Percentiles rank a stretch among this genome's conserved stretches.
phyloP scores from a whole-genome alignment of 1,140 invertebrate genomes.

The Aphidius gifuensis region DNA sequence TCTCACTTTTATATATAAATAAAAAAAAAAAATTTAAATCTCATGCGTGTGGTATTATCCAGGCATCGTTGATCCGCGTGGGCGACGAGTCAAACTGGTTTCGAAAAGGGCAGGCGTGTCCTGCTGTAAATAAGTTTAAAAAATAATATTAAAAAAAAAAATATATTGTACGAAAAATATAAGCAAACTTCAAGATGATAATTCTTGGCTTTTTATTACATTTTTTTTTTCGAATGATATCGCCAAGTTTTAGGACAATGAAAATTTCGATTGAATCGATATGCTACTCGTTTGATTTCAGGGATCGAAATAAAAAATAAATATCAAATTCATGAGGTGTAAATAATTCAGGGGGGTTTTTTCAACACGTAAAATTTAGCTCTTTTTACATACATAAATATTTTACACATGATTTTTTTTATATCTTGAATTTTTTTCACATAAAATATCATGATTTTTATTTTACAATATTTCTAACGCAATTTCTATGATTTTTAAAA shows the following conservation, averaged over 20 bases:
- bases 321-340: constrained; percentile 28
- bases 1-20: constrained; percentile 9
- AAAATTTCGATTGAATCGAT: too few species aligned
- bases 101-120: constrained; percentile 19
- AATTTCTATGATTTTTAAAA: neutral
- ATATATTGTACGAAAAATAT: too few species aligned
- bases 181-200: too few species aligned
- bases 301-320: constrained; percentile 14
- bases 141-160: too few species aligned
- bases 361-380: constrained; percentile 24
- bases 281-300: too few species aligned
- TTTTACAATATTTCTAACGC: too few species aligned
- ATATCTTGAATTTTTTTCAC: too few species aligned
- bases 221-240: too few species aligned
- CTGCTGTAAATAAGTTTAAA: neutral
- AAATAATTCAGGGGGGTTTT: constrained; percentile 27
- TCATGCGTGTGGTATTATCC: constrained; percentile 13
- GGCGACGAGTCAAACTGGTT: constrained; percentile 32
- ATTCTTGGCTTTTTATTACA: too few species aligned
- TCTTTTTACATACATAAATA: constrained; percentile 4
- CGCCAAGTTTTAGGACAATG: too few species aligned
- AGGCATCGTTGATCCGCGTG: constrained; percentile 21
- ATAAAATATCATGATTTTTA: too few species aligned
- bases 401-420: constrained; percentile 1
- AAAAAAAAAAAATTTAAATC: neutral